These are phyloP conservation scores for Cryptoleucopteryx plumbea DNA, from an alignment of 2,113 vertebrate species.

Conservation along the genomic window DNA sequence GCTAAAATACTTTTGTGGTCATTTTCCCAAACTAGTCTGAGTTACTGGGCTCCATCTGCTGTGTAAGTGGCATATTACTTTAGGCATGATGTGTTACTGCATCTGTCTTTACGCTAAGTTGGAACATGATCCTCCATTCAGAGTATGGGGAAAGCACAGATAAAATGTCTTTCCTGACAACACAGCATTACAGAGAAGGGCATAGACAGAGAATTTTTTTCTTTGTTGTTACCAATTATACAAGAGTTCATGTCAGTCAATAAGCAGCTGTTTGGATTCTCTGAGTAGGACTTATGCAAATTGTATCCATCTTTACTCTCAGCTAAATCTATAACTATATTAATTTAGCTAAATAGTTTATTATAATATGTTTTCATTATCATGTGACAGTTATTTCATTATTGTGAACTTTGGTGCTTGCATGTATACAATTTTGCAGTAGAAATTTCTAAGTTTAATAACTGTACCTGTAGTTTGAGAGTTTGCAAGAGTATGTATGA, in stretches of 20 bases:
- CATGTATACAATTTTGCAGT: background rate
- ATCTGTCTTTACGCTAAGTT: background rate
- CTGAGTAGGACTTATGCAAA: background rate
- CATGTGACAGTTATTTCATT: background rate
- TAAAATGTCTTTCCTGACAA: background rate
- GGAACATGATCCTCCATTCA: background rate
- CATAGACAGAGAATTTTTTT: background rate
- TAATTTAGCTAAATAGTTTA: background rate
- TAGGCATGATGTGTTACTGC: background rate
- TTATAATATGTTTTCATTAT: background rate
- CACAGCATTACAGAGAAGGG: background rate
- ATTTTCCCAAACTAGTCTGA: background rate
- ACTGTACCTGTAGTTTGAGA: background rate
- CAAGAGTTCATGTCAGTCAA: background rate
- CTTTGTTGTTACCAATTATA: background rate
- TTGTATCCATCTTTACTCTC: background rate
- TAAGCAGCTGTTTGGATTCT: background rate
- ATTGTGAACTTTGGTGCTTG: background rate
- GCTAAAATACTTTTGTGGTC: background rate
- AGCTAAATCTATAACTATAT: background rate
- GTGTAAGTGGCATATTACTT: background rate
- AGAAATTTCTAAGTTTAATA: background rate
- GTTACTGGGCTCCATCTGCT: background rate
- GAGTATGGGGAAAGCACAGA: background rate
- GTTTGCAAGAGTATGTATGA: background rate